Evolutionary conservation across 2,113 vertebrate genomes (phyloP), one percentile per base, ranked within the genome.

Genomic region (Archocentrus centrarchus): DNA sequence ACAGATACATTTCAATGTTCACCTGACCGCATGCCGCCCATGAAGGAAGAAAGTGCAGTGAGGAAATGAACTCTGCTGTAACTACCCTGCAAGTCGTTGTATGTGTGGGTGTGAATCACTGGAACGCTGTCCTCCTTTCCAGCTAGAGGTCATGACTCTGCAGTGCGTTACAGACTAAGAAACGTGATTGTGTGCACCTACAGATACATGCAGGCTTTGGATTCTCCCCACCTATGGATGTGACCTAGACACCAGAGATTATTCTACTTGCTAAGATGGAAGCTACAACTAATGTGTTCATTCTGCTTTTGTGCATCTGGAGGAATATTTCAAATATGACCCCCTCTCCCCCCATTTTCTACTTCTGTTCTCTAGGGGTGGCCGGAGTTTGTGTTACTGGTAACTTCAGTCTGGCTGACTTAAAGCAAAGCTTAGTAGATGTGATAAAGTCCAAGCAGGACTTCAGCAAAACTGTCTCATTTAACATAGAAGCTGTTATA

Each of bases 51-150:
- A 64, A 32, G 27, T 39, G 59, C 37, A 76, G 47, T 32, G 59
- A 59, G 62, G 70, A 76, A 89, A 85, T 75, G 37, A 89, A 73
- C 75, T 82, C 79, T 76, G 64, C 62, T 85, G n/a, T 64, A 66
- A 84, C 78, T 66, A 75, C 64, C 64, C 17, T 35, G 41, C 70
- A 82, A 75, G 73, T 75, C 7, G 32, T 62, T 63, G 68, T 63
- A 55, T 47, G 39, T 81, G 88, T 79, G 75, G 50, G 66, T 24
- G 27, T 35, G 30, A 76, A 17, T 50, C 18, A 47, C 30, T 59
- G 15, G 55, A 86, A 60, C 35, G 41, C 41, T 15, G 64, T 47
- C 62, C 41, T 80, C 8, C 27, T 61, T 75, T 61, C 17, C 27
- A 79, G 22, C 41, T 10, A 73, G 37, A 81, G 77, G 84, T 84